These are phyloP conservation scores for Scolopax mira DNA, from an alignment of 2,113 vertebrate species.

Conservation along the genomic window DNA sequence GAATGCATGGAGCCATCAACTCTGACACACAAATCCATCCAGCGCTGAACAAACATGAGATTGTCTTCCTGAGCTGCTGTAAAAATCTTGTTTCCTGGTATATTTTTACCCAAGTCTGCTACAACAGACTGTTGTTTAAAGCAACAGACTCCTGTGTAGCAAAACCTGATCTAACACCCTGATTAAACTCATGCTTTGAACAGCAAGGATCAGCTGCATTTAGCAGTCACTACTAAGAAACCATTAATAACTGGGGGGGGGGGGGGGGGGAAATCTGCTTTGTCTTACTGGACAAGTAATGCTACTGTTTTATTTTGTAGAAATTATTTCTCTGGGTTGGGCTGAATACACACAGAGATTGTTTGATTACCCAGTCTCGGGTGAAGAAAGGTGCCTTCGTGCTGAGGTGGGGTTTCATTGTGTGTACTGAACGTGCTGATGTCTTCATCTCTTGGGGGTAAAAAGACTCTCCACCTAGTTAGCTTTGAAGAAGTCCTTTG, in stretches of 20 bases:
- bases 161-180: not conserved
- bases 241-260: not conserved
- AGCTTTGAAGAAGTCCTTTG: not conserved
- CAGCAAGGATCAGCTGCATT: not conserved
- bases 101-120: not conserved
- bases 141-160: not conserved
- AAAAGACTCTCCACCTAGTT: not conserved
- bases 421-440: not conserved
- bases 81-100: not conserved
- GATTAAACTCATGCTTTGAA: not conserved
- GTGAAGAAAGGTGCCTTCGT: not conserved
- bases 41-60: not conserved
- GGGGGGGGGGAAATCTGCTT: not conserved
- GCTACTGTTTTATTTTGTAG: not conserved
- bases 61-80: not conserved
- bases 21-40: not conserved
- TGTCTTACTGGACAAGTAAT: not conserved
- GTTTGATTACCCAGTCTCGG: not conserved
- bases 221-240: not conserved
- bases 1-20: not conserved
- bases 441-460: not conserved
- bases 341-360: not conserved
- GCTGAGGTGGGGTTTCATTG: not conserved
- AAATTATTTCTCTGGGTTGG: not conserved
- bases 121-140: not conserved